Evolutionary conservation across 2,113 vertebrate species (phyloP), one percentile per base, ranked within the genome.

Genomic region (Ceyx margarethae): DNA sequence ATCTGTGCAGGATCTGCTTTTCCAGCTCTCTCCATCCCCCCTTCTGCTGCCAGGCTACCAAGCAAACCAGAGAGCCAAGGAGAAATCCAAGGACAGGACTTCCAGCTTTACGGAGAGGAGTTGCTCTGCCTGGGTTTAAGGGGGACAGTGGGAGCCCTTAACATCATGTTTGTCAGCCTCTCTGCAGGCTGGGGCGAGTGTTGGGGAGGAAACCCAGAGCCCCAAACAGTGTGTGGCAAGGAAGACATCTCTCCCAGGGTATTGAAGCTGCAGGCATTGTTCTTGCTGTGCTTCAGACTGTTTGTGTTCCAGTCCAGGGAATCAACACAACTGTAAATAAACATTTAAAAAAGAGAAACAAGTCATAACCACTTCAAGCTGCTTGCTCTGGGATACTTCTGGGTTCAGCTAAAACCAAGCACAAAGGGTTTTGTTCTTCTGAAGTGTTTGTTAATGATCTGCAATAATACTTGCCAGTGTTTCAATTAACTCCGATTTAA

Each of bases 281-380:
- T 66, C 54, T 75, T 58, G 25, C 69, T 90, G 62, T 8, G 11
- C 77, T 80, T 93, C 76, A 89, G 31, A 83, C 69, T 94, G 73
- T 73, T 91, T 26, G 17, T 75, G 53, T 84, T 67, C 84, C 29
- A 23, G 28, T 50, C 43, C 73, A 72, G 92, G 43, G 81, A 83
- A 84, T 83, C 57, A 82, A 64, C 91, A 93, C 66, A 89, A 64
- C 8, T 79, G 58, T 81, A 87, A 79, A 94, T 73, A 48, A 81
- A 68, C 31, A 8, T 19, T 46, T 46, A 46, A 8, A 19, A 28
- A 46, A 77, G 25, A 4, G 25, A 77, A 80, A 35, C 10, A 62
- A 58, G 54, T 46, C 26, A 12, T 43, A 76, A n/a, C 37, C 18
- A 64, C 46, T 90, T 76, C 29, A 20, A 51, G 26, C 68, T n/a